Base-by-base conservation (phyloP, 23 tunicate genomes). In the Halocynthia roretzi region DNA sequence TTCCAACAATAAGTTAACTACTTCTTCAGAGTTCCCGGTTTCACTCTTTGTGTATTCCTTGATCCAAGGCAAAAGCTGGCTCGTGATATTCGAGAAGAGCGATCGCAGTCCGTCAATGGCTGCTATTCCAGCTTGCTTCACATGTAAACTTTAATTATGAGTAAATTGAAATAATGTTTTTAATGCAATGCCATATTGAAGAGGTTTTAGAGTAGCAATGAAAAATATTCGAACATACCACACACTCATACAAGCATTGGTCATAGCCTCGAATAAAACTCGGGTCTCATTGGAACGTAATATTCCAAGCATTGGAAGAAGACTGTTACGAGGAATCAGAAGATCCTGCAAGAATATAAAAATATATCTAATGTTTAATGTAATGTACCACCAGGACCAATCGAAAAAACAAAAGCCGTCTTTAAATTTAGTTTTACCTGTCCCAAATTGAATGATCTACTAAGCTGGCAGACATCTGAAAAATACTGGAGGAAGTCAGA, bases 331-430 rank as follows among this genome's bases (percentile, higher is more conserved):
- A 49, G 78, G 78, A 12, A 74, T 11, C 53, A 74, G 61, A 53
- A 74, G 49, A 22, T 74, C 22, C 78, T 74, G 63, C 55, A 54
- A 22, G 19, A 15, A 74, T 14, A 58, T 58, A 58, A n/a, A 31
- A 31, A 31, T 31, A 31, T 4, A 31, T 31, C 44, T 31, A 31
- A 31, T 31, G 44, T 31, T 31, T 31, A 31, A 31, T 31, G 44
- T 31, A 31, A 31, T 31, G 44, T 31, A 31, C 44, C 44, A 31
- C 44, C 44, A 31, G 44, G 44, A 31, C 44, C 44, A 31, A 31
- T 31, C 4, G 44, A 31, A 31, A 31, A 31, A 31, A 31, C 44
- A 31, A 31, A 31, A 31, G 4, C 44, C 44, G 4, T 31, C 44
- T 31, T 0, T 31, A 31, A 31, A 0, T 31, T 31, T 31, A 31